phyloP scores from a whole-genome alignment of 2,797 vertebrate species.

The Heteromormyrus szaboi region DNA sequence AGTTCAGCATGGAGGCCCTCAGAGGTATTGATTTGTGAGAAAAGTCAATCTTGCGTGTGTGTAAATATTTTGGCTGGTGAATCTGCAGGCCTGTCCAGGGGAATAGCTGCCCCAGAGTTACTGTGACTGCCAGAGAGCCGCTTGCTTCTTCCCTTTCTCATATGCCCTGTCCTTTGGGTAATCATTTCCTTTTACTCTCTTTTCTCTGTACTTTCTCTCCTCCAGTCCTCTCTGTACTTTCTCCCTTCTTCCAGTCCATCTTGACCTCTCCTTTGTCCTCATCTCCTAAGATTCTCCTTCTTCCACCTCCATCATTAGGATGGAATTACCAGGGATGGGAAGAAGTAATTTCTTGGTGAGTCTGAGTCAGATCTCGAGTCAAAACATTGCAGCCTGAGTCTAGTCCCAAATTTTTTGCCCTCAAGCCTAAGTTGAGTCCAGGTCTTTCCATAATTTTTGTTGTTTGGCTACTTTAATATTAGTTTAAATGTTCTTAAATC shows the following conservation, averaged over 20 bases:
- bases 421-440: background rate
- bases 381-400: background rate
- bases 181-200: background rate
- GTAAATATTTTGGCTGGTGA: conserved; percentile 62
- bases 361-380: background rate
- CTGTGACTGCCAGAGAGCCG: background rate
- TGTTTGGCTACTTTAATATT: background rate
- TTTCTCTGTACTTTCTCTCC: background rate
- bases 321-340: background rate
- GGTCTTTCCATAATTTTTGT: background rate
- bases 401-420: background rate
- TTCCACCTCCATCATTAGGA: background rate
- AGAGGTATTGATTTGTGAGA: conserved; percentile 66
- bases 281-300: background rate
- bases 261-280: background rate
- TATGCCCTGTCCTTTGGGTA: background rate
- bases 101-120: conserved; percentile 30
- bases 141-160: background rate
- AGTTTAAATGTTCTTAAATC: background rate
- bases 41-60: conserved; percentile 62
- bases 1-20: conserved; percentile 54
- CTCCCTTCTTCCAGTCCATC: background rate
- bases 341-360: background rate
- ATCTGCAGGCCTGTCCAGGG: conserved; percentile 44
- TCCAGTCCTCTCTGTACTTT: background rate